These are phyloP conservation scores for Volucella zonaria DNA, from an alignment of 2,888 invertebrate species.

Conservation along the genomic window DNA sequence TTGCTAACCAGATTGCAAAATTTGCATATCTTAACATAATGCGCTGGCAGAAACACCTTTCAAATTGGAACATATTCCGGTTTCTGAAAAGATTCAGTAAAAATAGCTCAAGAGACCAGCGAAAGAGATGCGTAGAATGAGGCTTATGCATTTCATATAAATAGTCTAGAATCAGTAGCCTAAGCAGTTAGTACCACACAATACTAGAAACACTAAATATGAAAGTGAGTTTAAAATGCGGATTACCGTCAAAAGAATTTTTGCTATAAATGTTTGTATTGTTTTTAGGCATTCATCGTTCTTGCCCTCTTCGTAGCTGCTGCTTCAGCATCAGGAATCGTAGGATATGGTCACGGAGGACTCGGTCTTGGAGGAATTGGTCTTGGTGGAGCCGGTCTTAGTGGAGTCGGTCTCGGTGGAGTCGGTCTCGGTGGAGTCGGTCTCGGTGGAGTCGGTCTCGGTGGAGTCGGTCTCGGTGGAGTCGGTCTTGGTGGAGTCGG, in stretches of 20 bases:
- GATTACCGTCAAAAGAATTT: not conserved
- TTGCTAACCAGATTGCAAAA: too few species aligned
- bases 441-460: not conserved
- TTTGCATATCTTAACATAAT: too few species aligned
- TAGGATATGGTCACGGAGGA: not conserved
- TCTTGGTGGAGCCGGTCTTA: not conserved
- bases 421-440: not conserved
- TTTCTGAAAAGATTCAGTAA: not conserved
- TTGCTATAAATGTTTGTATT: not conserved
- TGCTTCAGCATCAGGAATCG: slow-evolving; percentile 37
- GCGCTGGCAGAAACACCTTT: too few species aligned
- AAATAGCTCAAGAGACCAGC: not conserved
- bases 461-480: not conserved
- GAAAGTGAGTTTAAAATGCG: slow-evolving; percentile 38
- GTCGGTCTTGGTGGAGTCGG: slow-evolving; percentile 1
- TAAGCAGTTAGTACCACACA: slow-evolving; percentile 3
- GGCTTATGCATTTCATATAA: slow-evolving; percentile 22
- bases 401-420: not conserved
- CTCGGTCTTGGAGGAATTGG: not conserved
- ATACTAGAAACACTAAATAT: slow-evolving; percentile 2
- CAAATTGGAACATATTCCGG: not conserved
- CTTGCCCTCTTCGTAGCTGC: slow-evolving; percentile 31
- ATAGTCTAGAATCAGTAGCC: not conserved
- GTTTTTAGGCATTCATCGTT: slow-evolving; percentile 44
- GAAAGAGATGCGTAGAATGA: not conserved